Conservation (phyloP, 2,888 invertebrate species). For the Drosophila robusta region DNA sequence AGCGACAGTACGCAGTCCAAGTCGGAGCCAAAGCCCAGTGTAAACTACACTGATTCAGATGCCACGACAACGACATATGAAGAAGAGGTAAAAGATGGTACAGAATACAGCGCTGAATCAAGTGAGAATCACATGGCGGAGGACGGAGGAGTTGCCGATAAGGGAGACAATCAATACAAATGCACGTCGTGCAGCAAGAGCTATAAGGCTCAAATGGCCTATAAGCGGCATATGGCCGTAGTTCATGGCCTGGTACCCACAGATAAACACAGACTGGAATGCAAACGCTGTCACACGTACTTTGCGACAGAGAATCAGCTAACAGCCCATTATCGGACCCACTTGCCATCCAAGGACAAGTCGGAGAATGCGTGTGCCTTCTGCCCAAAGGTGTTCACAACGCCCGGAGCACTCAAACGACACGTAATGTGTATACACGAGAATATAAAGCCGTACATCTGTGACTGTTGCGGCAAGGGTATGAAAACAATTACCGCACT, state of each 20-base stretch:
- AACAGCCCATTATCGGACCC: conserved; percentile 59
- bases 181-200: conserved; percentile 53
- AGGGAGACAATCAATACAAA: conserved; percentile 19
- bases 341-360: conserved; percentile 64
- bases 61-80: background rate
- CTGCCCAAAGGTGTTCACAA: conserved; percentile 73
- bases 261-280: conserved; percentile 48
- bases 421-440: conserved; percentile 81
- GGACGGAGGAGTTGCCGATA: conserved; percentile 2
- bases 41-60: conserved; percentile 4
- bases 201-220: conserved; percentile 56
- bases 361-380: conserved; percentile 64
- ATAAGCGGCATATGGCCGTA: conserved; percentile 63
- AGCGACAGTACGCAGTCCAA: conserved; percentile 4
- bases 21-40: conserved; percentile 1
- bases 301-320: conserved; percentile 57
- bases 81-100: conserved; percentile 11
- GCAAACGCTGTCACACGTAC: conserved; percentile 52
- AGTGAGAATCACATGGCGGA: background rate
- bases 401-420: conserved; percentile 70
- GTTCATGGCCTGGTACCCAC: conserved; percentile 46
- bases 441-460: conserved; percentile 85
- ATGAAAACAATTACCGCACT: conserved; percentile 85
- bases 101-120: background rate
- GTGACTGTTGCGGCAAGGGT: conserved; percentile 85